Conservation (phyloP, 2,113 vertebrate species). For the Zosterops pallidus region DNA sequence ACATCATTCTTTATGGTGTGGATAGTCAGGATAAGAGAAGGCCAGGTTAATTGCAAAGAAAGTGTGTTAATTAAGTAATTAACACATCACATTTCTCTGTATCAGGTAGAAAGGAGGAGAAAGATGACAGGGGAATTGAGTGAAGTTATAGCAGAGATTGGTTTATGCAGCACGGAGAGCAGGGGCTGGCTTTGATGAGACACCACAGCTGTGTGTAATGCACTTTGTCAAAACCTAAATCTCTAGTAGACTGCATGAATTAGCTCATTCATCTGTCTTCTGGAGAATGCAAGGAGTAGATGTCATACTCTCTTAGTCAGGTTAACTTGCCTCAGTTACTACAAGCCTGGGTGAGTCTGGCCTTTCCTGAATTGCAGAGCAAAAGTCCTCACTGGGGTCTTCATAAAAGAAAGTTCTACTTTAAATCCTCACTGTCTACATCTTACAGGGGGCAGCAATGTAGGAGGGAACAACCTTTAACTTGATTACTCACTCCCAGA, state of each 20-base stretch:
- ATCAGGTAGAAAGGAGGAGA: not conserved
- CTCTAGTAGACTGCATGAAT: not conserved
- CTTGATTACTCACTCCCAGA: not conserved
- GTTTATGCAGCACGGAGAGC: not conserved
- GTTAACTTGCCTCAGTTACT: not conserved
- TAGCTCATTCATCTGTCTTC: not conserved
- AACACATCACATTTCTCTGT: constrained; percentile 5
- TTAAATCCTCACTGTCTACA: not conserved
- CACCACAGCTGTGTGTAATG: not conserved
- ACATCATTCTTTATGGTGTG: not conserved
- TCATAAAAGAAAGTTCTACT: not conserved
- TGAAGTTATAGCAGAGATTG: not conserved
- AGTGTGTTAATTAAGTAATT: constrained; percentile 54
- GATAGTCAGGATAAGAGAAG: not conserved
- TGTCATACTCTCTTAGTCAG: not conserved
- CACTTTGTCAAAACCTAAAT: not conserved
- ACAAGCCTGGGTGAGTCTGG: not conserved
- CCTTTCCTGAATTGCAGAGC: not conserved
- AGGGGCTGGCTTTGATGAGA: not conserved
- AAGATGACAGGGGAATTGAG: not conserved
- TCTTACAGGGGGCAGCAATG: not conserved
- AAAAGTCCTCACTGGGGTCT: not conserved
- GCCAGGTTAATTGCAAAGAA: constrained; percentile 15
- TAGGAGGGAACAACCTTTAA: not conserved
- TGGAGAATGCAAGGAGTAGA: not conserved